Base-by-base conservation (phyloP, 2,113 vertebrate genomes). In the Vicugna pacos region DNA sequence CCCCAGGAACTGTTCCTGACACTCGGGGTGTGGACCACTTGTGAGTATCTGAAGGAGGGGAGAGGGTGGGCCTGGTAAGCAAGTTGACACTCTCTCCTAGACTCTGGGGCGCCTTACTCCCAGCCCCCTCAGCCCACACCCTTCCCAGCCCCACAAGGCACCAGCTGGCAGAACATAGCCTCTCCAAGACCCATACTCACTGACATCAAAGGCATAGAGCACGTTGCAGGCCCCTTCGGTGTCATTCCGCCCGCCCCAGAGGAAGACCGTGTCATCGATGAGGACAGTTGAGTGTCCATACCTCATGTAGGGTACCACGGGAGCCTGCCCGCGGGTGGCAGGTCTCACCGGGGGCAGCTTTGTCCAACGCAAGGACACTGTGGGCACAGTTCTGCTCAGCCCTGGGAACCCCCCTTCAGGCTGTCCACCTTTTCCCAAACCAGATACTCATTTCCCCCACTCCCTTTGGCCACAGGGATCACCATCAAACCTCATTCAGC, bases 161-260 rank as follows among this genome's bases (percentile, higher is more conserved):
- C 24, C 70, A 48, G 26, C 2, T 91, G 82, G 76, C 60, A 58
- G 48, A 93, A 84, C 56, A 64, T 3, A 90, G 52, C 54, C 42
- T 77, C n/a, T 28, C 52, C 16, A 54, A 97, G 93, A 69, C 56
- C 60, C 95, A 93, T 95, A 99, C 99, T 99, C 98, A 99, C 99
- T 99, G 99, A 99, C 98, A 90, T 99, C 99, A 67, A 99, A 99
- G 92, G 99, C 99, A 58, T 99, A 99, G n/a, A 99, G 99, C 80
- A 99, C 99, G 26, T 99, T 99, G 98, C 99, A 99, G 98, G 99
- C 99, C 89, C 99, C 99, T 97, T 99, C 99, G 0, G 99, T 99
- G 98, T 99, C 99, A 4, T 99, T 99, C 58, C 99, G 99, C 28
- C 99, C 99, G 0, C 99, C 99, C 99, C 99, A 99, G 93, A 99